These are phyloP conservation scores for Salvelinus fontinalis DNA, from an alignment of 2,113 vertebrate species.

Conservation along the genomic window DNA sequence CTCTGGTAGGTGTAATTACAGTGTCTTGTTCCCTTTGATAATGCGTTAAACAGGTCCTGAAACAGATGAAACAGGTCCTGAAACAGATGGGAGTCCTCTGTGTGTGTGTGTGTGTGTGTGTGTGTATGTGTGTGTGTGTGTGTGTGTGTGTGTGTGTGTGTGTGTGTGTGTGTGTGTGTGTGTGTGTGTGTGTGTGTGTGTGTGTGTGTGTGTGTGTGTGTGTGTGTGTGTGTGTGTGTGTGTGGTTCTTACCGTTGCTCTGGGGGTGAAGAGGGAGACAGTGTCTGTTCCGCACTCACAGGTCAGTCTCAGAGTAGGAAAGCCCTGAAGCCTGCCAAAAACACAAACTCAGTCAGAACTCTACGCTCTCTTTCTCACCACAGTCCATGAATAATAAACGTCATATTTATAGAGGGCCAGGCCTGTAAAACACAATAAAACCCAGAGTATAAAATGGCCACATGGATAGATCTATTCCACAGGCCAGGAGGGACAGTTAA, in stretches of 20 bases:
- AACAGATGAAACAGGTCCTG: background rate
- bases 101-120: no score
- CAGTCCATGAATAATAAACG: constrained; percentile 39
- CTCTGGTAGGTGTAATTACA: constrained; percentile 21
- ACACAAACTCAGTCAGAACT: background rate
- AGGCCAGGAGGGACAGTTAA: constrained; percentile 37
- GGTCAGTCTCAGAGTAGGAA: background rate
- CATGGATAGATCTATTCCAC: constrained; percentile 24
- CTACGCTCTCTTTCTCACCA: background rate
- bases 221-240: no score
- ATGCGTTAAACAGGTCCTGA: no score
- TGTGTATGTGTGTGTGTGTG: background rate
- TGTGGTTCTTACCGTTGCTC: constrained; percentile 41
- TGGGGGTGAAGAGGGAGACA: constrained; percentile 3
- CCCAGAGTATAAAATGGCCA: constrained; percentile 20
- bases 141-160: background rate
- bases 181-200: no score
- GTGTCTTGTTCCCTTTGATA: background rate
- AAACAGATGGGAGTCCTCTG: no score
- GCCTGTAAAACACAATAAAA: constrained; percentile 47
- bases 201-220: background rate
- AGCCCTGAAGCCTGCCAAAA: constrained; percentile 40
- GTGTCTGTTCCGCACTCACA: background rate
- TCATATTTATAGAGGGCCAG: constrained; percentile 30
- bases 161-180: no score